A percentile compares a stretch with the other conserved stretches of the same genome.
These are phyloP conservation scores for Brassicogethes aeneus DNA, from an alignment of 2,888 invertebrate species.

Conservation along the genomic window DNA sequence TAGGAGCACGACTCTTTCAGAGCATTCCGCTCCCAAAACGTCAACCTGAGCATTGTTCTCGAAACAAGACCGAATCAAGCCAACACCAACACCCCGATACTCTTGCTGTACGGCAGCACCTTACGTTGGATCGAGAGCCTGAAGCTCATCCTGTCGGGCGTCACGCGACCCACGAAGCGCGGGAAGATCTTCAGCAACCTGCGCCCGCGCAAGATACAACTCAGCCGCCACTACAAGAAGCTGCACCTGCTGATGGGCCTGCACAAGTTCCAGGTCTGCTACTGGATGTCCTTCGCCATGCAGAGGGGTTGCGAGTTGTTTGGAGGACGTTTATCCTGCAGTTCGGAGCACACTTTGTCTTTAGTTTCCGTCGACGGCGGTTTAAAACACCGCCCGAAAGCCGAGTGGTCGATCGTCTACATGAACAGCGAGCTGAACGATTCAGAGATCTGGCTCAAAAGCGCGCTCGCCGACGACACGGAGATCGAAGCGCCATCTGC, in stretches of 20 bases:
- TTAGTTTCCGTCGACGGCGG: constrained; percentile 71
- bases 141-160: constrained; percentile 83
- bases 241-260: constrained; percentile 79
- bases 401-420: constrained; percentile 86
- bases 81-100: constrained; percentile 49
- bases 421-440: constrained; percentile 91
- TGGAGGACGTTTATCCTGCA: constrained; percentile 72
- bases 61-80: constrained; percentile 58
- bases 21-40: constrained; percentile 82
- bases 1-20: constrained; percentile 90
- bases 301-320: constrained; percentile 84
- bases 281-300: constrained; percentile 97
- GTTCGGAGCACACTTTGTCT: constrained; percentile 67
- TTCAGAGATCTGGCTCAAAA: constrained; percentile 87
- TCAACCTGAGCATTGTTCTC: constrained; percentile 68
- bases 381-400: constrained; percentile 72
- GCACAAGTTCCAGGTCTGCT: constrained; percentile 80
- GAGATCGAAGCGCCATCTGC: constrained; percentile 41
- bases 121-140: constrained; percentile 94
- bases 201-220: constrained; percentile 77
- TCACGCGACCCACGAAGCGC: constrained; percentile 88
- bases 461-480: constrained; percentile 54
- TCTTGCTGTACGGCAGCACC: constrained; percentile 87
- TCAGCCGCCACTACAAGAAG: constrained; percentile 86
- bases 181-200: constrained; percentile 82